phyloP scores from a whole-genome alignment of 64 coral and sea anemone genomes.

The Pocillopora damicornis region DNA sequence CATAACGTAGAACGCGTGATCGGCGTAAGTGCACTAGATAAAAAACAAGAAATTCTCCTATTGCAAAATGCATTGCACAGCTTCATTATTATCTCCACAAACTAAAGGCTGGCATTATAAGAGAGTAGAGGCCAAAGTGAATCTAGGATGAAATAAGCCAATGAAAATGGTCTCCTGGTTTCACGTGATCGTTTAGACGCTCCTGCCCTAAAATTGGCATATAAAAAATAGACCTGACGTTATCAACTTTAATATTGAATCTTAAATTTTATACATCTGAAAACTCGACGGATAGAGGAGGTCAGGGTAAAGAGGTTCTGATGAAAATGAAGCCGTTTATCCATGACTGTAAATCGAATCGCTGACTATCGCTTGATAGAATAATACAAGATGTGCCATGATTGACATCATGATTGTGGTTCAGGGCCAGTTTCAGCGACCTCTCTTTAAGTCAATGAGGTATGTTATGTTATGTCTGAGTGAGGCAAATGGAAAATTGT shows the following conservation, averaged over 20 bases:
- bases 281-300: background rate
- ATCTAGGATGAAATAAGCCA: background rate
- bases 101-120: no score
- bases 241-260: background rate
- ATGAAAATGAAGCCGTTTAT: background rate
- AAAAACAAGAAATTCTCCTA: no score
- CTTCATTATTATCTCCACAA: no score
- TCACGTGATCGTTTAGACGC: background rate
- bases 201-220: background rate
- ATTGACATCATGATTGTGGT: background rate
- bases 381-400: background rate
- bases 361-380: background rate
- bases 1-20: no score
- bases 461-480: constrained; percentile 25
- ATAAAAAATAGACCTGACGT: constrained; percentile 14
- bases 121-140: no score
- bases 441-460: background rate
- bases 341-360: background rate
- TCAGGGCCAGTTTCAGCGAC: background rate
- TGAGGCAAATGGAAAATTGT: background rate
- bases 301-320: background rate
- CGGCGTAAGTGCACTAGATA: no score
- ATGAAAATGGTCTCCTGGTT: background rate
- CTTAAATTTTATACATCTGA: background rate
- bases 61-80: no score